Conservation (phyloP, 2,888 invertebrate species). For the Caenorhabditis afra region DNA sequence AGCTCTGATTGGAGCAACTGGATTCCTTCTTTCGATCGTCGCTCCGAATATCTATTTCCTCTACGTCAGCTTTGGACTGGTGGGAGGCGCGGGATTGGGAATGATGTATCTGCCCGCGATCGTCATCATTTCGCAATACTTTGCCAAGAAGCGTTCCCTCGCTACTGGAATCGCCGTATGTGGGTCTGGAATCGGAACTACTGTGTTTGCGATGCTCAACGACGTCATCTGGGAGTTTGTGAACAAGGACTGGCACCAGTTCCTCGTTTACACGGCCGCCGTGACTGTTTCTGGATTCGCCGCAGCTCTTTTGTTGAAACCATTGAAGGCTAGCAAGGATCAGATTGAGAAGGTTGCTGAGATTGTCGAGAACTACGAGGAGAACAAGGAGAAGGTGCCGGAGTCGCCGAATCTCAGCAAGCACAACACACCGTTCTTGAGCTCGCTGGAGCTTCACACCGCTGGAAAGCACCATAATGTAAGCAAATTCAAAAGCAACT, state of each 20-base stretch:
- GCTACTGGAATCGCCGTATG: slow-evolving; percentile 95
- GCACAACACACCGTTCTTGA: slow-evolving; percentile 71
- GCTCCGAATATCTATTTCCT: slow-evolving; percentile 85
- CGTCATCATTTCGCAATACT: slow-evolving; percentile 96
- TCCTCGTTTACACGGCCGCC: slow-evolving; percentile 90
- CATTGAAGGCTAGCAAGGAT: slow-evolving; percentile 69
- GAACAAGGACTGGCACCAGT: slow-evolving; percentile 87
- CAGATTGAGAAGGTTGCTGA: slow-evolving; percentile 77
- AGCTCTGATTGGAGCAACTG: slow-evolving; percentile 86
- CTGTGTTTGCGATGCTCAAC: slow-evolving; percentile 87
- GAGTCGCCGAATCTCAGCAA: slow-evolving; percentile 59
- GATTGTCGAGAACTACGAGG: slow-evolving; percentile 72
- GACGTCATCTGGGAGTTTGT: slow-evolving; percentile 70
- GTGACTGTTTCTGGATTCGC: slow-evolving; percentile 90
- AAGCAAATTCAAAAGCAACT: neutral
- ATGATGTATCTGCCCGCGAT: slow-evolving; percentile 97
- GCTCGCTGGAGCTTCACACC: slow-evolving; percentile 75
- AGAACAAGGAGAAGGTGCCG: slow-evolving; percentile 40
- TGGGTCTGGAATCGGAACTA: slow-evolving; percentile 96
- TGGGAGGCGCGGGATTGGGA: slow-evolving; percentile 94
- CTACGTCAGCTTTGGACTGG: slow-evolving; percentile 92
- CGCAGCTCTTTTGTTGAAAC: slow-evolving; percentile 90
- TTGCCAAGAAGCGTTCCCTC: slow-evolving; percentile 92
- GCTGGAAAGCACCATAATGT: slow-evolving; percentile 59
- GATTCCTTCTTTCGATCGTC: slow-evolving; percentile 88